Base-by-base conservation (phyloP, 1,140 invertebrate species). In the Protaetia brevitarsis region DNA sequence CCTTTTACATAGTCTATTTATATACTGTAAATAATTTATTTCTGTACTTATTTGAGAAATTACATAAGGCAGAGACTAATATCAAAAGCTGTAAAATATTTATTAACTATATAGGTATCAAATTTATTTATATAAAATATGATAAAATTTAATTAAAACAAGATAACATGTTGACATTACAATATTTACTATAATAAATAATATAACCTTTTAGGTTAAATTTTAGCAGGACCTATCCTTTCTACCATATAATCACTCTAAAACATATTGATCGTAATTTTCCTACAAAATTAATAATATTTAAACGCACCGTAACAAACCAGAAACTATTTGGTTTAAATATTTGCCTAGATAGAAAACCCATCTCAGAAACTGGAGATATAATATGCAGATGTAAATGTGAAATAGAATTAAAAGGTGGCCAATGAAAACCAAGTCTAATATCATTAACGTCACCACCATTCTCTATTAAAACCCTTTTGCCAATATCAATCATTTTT, bases 371-470 rank as follows among this genome's bases (percentile, higher is more conserved):
- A 8, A 85, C 81, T 2, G 94, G 93, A 2, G 88, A 88, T 66
- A 97, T 95, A 0, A 89, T 85, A 71, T 97, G 95, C 30, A 97
- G 79, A 80, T 97, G 94, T 2, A 97, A 81, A 80, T 97, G 95
- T 58, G 81, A 77, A 0, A 97, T 84, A 5, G 87, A 88, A 57
- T 89, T 88, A 77, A 96, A 96, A 0, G 95, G 95, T 19, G 95
- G 93, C 89, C 92, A 92, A 75, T 97, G 94, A 77, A 95, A 97
- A 0, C 95, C 95, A 56, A 91, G 85, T 37, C 90, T 84, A 2
- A 81, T 81, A 72, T 88, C 85, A 2, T 79, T 73, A 2, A 82
- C 60, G 64, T 85, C 74, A 11, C 86, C 77, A 27, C 78, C 80
- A 66, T 86, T 78, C 27, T 85, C 79, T 57, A 77, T 70, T 4